These are phyloP conservation scores for Smittia sp. DNA, from an alignment of 2,888 invertebrate genomes.

Conservation along the genomic window DNA sequence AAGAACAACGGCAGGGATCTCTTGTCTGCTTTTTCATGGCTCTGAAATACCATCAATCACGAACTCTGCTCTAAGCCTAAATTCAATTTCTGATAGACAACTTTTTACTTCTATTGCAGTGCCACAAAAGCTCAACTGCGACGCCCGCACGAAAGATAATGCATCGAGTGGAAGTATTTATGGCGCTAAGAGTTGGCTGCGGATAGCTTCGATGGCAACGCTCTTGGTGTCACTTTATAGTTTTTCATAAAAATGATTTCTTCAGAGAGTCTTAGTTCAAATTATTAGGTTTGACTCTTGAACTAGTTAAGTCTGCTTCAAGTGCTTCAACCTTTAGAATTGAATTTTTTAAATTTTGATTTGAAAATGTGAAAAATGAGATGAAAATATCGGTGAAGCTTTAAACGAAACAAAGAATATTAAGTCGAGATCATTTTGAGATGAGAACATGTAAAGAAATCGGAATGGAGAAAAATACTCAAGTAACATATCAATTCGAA, in stretches of 20 bases:
- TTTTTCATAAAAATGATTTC: conserved; percentile 15
- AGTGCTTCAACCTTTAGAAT: not conserved
- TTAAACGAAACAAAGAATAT: conserved; percentile 30
- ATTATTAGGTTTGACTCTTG: not conserved
- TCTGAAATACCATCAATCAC: too few species aligned
- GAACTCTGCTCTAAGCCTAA: too few species aligned
- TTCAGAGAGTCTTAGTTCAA: not conserved
- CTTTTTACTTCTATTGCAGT: not conserved
- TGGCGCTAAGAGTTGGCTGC: not conserved
- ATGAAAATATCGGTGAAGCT: conserved; percentile 41
- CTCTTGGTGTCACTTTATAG: not conserved
- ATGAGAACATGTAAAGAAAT: conserved; percentile 18
- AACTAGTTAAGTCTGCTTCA: not conserved
- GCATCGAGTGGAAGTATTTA: not conserved
- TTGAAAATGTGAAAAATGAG: conserved; percentile 34
- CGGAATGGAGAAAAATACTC: not conserved
- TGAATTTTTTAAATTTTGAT: not conserved
- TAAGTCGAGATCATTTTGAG: not conserved
- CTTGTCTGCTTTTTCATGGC: too few species aligned
- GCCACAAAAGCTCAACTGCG: conserved; percentile 16
- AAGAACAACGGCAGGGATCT: too few species aligned
- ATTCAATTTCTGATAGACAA: not conserved
- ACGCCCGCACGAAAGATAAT: not conserved
- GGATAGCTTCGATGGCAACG: not conserved
- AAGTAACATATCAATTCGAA: conserved; percentile 4